Evolutionary conservation across 2,113 vertebrate genomes (phyloP), one percentile per base, ranked within the genome.

Genomic region (Charina bottae): DNA sequence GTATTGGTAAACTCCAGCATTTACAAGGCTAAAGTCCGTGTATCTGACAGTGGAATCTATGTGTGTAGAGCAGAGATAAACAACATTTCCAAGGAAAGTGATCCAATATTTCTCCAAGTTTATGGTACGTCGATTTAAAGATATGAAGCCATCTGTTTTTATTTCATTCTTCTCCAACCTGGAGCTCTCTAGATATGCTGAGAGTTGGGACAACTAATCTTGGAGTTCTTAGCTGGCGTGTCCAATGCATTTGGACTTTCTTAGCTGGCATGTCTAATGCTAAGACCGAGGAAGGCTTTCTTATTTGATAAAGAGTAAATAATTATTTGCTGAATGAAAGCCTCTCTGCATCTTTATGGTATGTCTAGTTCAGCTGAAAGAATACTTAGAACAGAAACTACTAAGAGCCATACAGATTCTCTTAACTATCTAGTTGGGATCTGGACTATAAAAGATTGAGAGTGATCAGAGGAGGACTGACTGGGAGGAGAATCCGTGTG

Each of bases 51-150:
- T 46, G 97, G 96, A 64, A 55, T 24, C 46, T 97, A 97, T 19
- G 54, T 55, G 33, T 97, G 97, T 64, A 95, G 91, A 91, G 96
- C 96, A 90, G 95, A 95, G 92, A 93, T 96, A 10, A 96, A 94
- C 92, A 93, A 95, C 95, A 97, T 97, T 93, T 88, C 93, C 83
- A 97, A 97, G 89, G 91, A 93, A 55, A 97, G 97, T 93, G 93
- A 95, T 59, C 87, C 92, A 86, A 59, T 96, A 62, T 46, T 4
- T 23, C 86, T 97, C 89, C 92, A 37, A 53, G 93, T 97, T 93
- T 96, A 97, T 85, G 97, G 97, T 97, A 94, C 96, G 97, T 97
- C 90, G 87, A 93, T 91, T 49, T 6, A 87, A 28, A 89, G 37
- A 23, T 28, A 87, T 92, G 60, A 89, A 53, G 85, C 33, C 6